Base-by-base conservation (phyloP, 2,113 vertebrate genomes). In the Varanus komodoensis region DNA sequence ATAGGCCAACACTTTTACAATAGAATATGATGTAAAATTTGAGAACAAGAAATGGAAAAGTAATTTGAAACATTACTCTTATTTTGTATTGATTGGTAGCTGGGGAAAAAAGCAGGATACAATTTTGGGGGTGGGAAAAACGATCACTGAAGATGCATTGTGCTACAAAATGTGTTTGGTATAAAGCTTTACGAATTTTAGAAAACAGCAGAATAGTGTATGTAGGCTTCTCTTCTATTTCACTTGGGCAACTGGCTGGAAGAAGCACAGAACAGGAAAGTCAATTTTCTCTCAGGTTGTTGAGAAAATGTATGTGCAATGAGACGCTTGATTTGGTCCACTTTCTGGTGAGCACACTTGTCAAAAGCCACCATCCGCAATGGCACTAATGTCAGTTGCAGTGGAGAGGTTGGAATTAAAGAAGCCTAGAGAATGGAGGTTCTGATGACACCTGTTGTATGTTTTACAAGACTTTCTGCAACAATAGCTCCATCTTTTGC, bases 241-340 rank as follows among this genome's bases (percentile, higher is more conserved):
- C 91, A 27, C 25, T 44, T 82, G 67, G 34, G 87, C n/a, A 3
- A 0, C 87, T 94, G 90, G 86, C 82, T 91, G 85, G 9, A 6
- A 71, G 84, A 29, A 94, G 89, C 80, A 29, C 15, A 93, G 82
- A 4, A 87, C 79, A 90, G 88, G 75, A 93, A 95, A 94, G 84
- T 91, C 29, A 91, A 92, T 95, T 93, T 71, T 93, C 74, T 94
- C 90, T 93, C 88, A 90, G 89, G 86, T 32, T 92, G 87, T 93
- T 95, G 94, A 91, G 95, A 95, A 86, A 95, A 91, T 81, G 89
- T 89, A 92, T 94, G 91, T 83, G 93, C 90, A 95, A 93, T 84
- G 89, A 89, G 92, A 95, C 86, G 88, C 89, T 91, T 93, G 89
- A 84, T 78, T 83, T 91, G 94, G 92, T 91, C 87, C 92, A 92